phyloP scores from a whole-genome alignment of 1,140 invertebrate species.

The Nephila pilipes region DNA sequence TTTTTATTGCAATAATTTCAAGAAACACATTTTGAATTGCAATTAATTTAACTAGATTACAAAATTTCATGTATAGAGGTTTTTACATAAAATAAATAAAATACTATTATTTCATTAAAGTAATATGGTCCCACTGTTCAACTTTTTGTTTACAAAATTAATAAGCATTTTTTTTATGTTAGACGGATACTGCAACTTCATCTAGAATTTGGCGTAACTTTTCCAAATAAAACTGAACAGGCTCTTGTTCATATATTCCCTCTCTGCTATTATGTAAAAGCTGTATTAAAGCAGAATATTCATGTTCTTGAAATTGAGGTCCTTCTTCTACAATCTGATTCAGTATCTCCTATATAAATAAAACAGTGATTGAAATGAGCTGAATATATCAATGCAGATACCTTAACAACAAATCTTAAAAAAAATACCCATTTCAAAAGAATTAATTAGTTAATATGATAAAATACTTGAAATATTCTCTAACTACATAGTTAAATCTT shows the following conservation, averaged over 20 bases:
- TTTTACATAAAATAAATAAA: too few relatives aligned
- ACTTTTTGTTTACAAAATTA: background rate
- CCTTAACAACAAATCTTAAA: too few relatives aligned
- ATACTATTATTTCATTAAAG: too few relatives aligned
- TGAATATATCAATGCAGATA: too few relatives aligned
- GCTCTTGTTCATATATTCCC: slow-evolving; percentile 80
- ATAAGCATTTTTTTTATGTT: slow-evolving; percentile 40
- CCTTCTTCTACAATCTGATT: slow-evolving; percentile 90
- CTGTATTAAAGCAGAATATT: slow-evolving; percentile 92
- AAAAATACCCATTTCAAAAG: too few relatives aligned
- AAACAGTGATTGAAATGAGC: background rate
- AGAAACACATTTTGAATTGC: too few relatives aligned
- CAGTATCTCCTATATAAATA: slow-evolving; percentile 88
- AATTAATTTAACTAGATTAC: too few relatives aligned
- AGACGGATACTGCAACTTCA: slow-evolving; percentile 86
- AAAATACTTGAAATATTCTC: too few relatives aligned
- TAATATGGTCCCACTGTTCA: background rate
- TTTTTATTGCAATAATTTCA: background rate
- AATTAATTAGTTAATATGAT: too few relatives aligned
- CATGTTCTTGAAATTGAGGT: slow-evolving; percentile 90
- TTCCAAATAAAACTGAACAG: slow-evolving; percentile 84
- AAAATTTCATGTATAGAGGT: too few relatives aligned
- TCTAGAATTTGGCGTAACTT: slow-evolving; percentile 86
- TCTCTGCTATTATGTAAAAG: slow-evolving; percentile 85
- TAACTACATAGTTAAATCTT: too few relatives aligned